Evolutionary conservation across 2,888 invertebrate species (phyloP).

Genomic region (Heliconius erato): DNA sequence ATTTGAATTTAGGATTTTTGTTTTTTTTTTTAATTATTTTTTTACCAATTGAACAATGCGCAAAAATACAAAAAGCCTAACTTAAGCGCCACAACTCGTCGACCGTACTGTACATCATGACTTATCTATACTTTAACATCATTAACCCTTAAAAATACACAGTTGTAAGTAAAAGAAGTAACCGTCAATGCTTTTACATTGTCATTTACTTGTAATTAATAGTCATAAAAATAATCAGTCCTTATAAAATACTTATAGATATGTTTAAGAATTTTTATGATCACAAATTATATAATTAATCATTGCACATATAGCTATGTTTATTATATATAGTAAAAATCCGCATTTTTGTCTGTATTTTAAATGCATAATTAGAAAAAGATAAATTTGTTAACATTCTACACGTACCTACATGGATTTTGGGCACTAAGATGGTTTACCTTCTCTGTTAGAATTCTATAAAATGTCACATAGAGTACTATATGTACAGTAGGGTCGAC

Average conservation of each 20-base stretch:
- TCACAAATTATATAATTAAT: slow-evolving; percentile 5
- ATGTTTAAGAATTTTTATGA: slow-evolving; percentile 10
- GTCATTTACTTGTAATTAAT: not conserved
- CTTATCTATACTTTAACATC: too few species aligned
- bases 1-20: too few species aligned
- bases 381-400: not conserved
- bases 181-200: too few species aligned
- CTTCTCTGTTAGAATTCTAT: not conserved
- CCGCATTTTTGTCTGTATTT: not conserved
- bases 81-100: too few species aligned
- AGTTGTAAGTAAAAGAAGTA: too few species aligned
- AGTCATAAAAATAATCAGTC: slow-evolving; percentile 4
- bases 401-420: not conserved
- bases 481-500: too few species aligned
- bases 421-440: not conserved
- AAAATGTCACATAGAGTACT: too few species aligned
- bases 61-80: too few species aligned
- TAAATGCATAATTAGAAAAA: not conserved
- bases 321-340: slow-evolving; percentile 5
- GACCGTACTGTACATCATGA: too few species aligned
- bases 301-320: not conserved
- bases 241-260: slow-evolving; percentile 9
- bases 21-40: too few species aligned
- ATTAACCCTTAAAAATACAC: too few species aligned
- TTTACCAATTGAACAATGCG: too few species aligned